Base-by-base conservation (phyloP, 2,113 vertebrate species). In the Protomyctophum bolini region DNA sequence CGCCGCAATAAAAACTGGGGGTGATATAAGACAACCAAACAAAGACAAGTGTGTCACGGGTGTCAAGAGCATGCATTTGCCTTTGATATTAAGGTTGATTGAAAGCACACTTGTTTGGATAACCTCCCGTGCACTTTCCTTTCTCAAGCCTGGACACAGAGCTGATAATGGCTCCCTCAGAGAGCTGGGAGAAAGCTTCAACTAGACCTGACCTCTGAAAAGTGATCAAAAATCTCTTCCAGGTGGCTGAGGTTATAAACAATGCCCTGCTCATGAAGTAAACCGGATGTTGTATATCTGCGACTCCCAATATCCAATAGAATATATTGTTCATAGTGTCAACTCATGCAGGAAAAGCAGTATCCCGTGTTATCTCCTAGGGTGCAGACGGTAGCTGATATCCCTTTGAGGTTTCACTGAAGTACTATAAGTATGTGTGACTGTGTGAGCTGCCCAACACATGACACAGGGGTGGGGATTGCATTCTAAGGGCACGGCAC, bases 381-480 rank as follows among this genome's bases (percentile, higher is more conserved):
- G 48, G 55, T 8, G 77, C 88, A 90, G 82, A 80, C 72, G 52
- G 67, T 58, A n/a, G 62, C 14, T 3, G 56, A 74, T 86, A 84
- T 91, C 87, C 87, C 85, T 84, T 70, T 68, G 11, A 67, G 65
- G 80, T 68, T 76, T 62, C 76, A 60, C 10, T 73, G 76, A 77
- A 54, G 73, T 76, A 61, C 46, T 68, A 12, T 63, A 68, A 77
- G 70, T 48, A 64, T 70, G 63, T 77, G 74, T 65, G 77, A 75
- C 21, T 21, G 21, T 21, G 21, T 21, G 21, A 21, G 21, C 21
- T 21, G 61, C 67, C 59, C 63, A 64, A 75, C 82, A 85, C 84
- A 85, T 89, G 81, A 85, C 86, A 80, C 65, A 68, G 87, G 89
- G 85, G 87, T 79, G 81, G 88, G 66, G 81, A 79, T 79, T 86